phyloP scores from a whole-genome alignment of 2,888 invertebrate species.

The Acrobasis consociella region DNA sequence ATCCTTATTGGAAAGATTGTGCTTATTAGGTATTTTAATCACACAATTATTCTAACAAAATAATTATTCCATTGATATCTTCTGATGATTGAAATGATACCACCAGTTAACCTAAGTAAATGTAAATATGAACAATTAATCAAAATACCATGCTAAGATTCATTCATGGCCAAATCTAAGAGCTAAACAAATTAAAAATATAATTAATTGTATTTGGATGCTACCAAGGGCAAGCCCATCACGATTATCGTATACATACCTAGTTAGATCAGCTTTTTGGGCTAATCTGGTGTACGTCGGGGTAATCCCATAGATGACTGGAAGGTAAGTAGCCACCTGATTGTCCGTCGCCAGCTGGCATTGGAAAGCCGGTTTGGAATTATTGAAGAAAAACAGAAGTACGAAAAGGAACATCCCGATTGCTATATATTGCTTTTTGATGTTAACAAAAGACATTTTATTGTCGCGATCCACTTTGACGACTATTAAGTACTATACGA shows the following conservation, averaged over 20 bases:
- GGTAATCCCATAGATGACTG: slow-evolving; percentile 94
- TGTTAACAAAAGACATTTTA: slow-evolving; percentile 74
- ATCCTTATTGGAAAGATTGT: too few relatives aligned
- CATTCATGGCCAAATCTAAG: slow-evolving; percentile 46
- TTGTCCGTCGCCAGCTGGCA: slow-evolving; percentile 63
- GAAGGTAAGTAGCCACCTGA: slow-evolving; percentile 69
- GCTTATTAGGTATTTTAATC: too few relatives aligned
- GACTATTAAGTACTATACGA: slow-evolving; percentile 11
- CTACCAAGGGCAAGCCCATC: slow-evolving; percentile 65
- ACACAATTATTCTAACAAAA: too few relatives aligned
- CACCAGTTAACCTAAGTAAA: neutral
- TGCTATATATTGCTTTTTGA: slow-evolving; percentile 76
- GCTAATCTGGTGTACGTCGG: slow-evolving; percentile 94
- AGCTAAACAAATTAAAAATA: slow-evolving; percentile 40
- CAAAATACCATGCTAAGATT: slow-evolving; percentile 25
- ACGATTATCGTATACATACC: slow-evolving; percentile 84
- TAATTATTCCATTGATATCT: too few relatives aligned
- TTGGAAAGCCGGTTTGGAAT: slow-evolving; percentile 70
- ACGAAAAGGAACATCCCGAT: slow-evolving; percentile 74
- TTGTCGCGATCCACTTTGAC: slow-evolving; percentile 35
- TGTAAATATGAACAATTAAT: slow-evolving; percentile 32
- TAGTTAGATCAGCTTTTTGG: slow-evolving; percentile 97
- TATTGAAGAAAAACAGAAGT: slow-evolving; percentile 72
- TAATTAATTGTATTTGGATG: slow-evolving; percentile 41
- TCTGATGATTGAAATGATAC: too few relatives aligned